Conservation (phyloP, 2,797 vertebrate genomes). For the Clangula hyemalis region DNA sequence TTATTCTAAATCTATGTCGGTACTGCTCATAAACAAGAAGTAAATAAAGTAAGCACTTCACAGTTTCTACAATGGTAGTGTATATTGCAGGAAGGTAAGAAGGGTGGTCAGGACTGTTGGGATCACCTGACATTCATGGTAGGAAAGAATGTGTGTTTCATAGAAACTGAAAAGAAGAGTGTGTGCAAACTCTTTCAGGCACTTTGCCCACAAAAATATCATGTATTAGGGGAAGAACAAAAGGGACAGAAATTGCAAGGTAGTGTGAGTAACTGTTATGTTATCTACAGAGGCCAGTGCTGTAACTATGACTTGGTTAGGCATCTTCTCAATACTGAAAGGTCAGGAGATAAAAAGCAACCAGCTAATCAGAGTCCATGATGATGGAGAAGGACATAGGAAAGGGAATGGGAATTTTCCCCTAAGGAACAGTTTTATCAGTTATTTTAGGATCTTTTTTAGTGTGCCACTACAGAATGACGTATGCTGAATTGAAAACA, state of each 20-base stretch:
- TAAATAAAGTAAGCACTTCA: background rate
- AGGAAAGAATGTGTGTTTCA: background rate
- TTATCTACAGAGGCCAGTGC: background rate
- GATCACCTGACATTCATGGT: background rate
- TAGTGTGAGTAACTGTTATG: background rate
- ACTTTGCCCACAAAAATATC: background rate
- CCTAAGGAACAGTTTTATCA: fast-evolving
- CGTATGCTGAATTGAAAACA: background rate
- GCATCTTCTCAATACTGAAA: background rate
- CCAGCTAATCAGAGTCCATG: background rate
- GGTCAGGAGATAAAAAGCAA: background rate
- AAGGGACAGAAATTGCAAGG: background rate
- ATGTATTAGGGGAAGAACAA: background rate
- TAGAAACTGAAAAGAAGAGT: background rate
- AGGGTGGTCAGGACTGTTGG: background rate
- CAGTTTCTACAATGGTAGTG: background rate
- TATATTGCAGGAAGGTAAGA: background rate
- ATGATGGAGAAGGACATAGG: background rate
- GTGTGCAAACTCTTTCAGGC: background rate
- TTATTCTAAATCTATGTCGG: background rate
- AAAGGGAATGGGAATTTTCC: background rate
- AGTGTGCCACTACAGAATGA: background rate
- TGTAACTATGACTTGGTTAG: background rate
- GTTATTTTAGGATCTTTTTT: background rate
- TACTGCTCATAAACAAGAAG: background rate